Conservation (phyloP, 2,113 vertebrate genomes). For the Odontesthes bonariensis region DNA sequence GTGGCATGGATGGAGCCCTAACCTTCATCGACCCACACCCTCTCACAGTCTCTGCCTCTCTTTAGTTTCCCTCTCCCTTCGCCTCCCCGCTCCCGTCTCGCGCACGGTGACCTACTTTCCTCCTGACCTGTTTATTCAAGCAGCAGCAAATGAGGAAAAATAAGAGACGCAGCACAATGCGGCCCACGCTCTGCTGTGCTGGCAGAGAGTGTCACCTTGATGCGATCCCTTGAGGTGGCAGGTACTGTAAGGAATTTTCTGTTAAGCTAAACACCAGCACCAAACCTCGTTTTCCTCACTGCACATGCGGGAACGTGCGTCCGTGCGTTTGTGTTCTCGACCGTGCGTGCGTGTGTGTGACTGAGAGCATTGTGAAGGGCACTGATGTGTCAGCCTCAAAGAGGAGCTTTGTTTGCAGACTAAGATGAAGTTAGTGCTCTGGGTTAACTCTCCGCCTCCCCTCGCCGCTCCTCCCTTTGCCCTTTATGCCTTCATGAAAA, state of each 20-base stretch:
- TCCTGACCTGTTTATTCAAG: slow-evolving; percentile 79
- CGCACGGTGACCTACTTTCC: slow-evolving; percentile 81
- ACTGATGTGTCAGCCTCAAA: slow-evolving; percentile 70
- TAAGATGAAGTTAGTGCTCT: slow-evolving; percentile 63
- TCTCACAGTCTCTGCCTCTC: slow-evolving; percentile 9
- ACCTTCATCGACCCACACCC: slow-evolving; percentile 41
- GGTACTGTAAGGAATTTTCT: slow-evolving; percentile 9
- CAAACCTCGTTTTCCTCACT: background rate
- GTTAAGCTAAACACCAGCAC: background rate
- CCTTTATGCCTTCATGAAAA: slow-evolving; percentile 53
- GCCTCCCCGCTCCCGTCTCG: slow-evolving; percentile 32
- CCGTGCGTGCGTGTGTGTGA: slow-evolving; percentile 31
- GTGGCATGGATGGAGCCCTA: slow-evolving; percentile 39
- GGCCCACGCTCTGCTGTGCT: slow-evolving; percentile 9
- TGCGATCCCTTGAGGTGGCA: background rate
- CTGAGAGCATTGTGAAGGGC: slow-evolving; percentile 62
- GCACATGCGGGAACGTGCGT: background rate
- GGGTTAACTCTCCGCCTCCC: slow-evolving; percentile 24
- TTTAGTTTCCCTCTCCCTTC: slow-evolving; percentile 24
- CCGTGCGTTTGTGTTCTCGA: background rate
- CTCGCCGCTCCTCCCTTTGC: slow-evolving; percentile 35
- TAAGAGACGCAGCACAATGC: slow-evolving; percentile 49
- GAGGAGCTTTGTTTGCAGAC: slow-evolving; percentile 70
- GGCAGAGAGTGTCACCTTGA: slow-evolving; percentile 72
- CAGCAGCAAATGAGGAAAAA: slow-evolving; percentile 67